Evolutionary conservation across 1,140 invertebrate species (phyloP).

Genomic region (Odontomachus brunneus): DNA sequence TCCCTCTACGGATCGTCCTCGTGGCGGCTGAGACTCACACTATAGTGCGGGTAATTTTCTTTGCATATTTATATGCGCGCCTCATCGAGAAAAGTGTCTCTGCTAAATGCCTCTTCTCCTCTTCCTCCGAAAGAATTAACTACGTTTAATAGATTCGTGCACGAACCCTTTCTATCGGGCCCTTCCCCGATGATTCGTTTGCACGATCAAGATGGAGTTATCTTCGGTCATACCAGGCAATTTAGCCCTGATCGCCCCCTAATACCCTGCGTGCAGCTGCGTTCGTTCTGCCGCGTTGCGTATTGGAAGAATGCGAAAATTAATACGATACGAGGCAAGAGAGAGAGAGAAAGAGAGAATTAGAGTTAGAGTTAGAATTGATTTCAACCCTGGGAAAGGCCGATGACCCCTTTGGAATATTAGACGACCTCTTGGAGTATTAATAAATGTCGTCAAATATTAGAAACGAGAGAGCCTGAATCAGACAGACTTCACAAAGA

Average conservation of each 20-base stretch:
- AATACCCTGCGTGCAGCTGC: neutral
- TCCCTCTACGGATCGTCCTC: conserved; percentile 64
- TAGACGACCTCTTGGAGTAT: too few species aligned
- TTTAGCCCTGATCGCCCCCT: conserved; percentile 2
- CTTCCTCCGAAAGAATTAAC: conserved; percentile 48
- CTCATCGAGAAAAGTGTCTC: conserved; percentile 65
- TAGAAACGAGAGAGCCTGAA: too few species aligned
- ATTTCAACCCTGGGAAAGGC: too few species aligned
- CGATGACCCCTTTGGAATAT: too few species aligned
- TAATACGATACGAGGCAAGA: neutral
- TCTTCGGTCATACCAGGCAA: neutral
- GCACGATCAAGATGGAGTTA: conserved; percentile 9
- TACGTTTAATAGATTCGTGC: conserved; percentile 58
- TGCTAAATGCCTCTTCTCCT: conserved; percentile 55
- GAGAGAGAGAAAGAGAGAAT: neutral
- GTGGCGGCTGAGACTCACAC: conserved; percentile 44
- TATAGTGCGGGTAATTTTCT: conserved; percentile 68
- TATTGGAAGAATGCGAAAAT: neutral
- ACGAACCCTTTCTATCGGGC: neutral
- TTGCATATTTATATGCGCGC: conserved; percentile 74
- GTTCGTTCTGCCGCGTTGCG: neutral
- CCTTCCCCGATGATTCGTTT: neutral
- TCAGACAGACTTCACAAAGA: too few species aligned
- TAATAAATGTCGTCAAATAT: too few species aligned
- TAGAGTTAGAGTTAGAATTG: neutral